phyloP scores from a whole-genome alignment of 2,797 vertebrate species.

The Crax fasciolata region DNA sequence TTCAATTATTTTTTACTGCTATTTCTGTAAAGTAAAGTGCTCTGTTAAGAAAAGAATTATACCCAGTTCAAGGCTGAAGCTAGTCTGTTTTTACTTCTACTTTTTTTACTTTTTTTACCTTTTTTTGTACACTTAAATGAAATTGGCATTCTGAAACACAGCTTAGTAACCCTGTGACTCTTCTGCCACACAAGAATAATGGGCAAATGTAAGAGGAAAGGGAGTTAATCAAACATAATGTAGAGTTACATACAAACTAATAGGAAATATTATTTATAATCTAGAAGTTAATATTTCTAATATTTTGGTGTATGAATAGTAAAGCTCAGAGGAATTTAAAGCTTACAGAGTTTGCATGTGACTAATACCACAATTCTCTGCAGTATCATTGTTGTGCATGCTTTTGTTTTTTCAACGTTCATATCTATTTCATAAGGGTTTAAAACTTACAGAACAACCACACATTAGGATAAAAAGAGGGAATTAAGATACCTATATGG shows the following conservation, averaged over 20 bases:
- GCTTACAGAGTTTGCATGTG: background rate
- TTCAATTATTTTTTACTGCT: constrained; percentile 11
- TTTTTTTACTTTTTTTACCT: background rate
- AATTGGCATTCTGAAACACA: constrained; percentile 5
- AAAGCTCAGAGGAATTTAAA: background rate
- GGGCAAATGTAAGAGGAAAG: background rate
- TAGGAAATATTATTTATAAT: background rate
- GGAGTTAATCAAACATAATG: background rate
- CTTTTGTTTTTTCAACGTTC: background rate
- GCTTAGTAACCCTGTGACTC: background rate
- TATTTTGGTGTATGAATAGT: background rate
- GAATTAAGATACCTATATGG: background rate
- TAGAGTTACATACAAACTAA: background rate
- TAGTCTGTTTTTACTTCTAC: background rate
- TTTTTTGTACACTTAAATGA: background rate
- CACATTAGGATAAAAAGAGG: background rate
- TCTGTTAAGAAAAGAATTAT: background rate
- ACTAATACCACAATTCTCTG: background rate
- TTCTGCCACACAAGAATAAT: background rate
- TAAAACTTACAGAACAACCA: background rate
- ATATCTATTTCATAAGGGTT: background rate
- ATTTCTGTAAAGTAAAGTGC: constrained; percentile 10
- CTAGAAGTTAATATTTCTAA: background rate
- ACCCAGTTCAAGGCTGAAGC: background rate
- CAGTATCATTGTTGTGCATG: background rate